Evolutionary conservation across 2,888 invertebrate species (phyloP).

Genomic region (Leptopilina myrica): DNA sequence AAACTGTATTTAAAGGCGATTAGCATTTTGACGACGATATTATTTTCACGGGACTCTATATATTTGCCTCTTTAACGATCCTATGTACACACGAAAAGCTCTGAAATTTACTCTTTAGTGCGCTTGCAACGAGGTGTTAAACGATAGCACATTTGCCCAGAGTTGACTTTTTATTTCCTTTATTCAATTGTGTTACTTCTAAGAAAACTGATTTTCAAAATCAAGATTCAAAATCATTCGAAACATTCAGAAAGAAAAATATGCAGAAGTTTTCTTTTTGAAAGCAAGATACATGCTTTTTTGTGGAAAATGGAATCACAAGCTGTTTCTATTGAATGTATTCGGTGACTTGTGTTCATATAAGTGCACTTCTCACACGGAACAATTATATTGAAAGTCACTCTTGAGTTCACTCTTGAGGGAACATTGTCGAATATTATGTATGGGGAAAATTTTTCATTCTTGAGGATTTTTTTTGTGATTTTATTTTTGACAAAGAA

Average conservation of each 20-base stretch:
- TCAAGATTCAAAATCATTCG: no score
- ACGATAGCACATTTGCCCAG: background rate
- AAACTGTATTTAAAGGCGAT: slow-evolving; percentile 26
- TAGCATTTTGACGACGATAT: slow-evolving; percentile 41
- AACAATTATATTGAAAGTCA: slow-evolving; percentile 24
- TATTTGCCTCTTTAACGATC: slow-evolving; percentile 23
- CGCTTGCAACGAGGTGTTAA: slow-evolving; percentile 16
- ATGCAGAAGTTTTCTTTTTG: no score
- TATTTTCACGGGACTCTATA: slow-evolving; percentile 19
- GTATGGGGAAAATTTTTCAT: slow-evolving; percentile 21
- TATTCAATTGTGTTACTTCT: background rate
- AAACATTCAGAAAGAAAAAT: no score
- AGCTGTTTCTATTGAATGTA: background rate
- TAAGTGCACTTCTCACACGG: slow-evolving; percentile 1
- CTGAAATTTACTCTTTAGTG: background rate
- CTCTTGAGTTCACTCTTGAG: slow-evolving; percentile 15
- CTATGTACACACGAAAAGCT: slow-evolving; percentile 9
- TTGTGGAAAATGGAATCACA: background rate
- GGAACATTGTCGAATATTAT: slow-evolving; percentile 2
- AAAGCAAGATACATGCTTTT: background rate
- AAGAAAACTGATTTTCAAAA: no score
- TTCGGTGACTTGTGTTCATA: background rate
- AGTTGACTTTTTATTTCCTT: no score
- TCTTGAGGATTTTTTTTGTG: slow-evolving; percentile 15
- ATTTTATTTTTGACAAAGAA: slow-evolving; percentile 29